A percentile compares a stretch with the other conserved stretches of the same genome.
These are phyloP conservation scores for Thysanoteuthis rhombus DNA, from an alignment of 2,888 invertebrate species.

Conservation along the genomic window DNA sequence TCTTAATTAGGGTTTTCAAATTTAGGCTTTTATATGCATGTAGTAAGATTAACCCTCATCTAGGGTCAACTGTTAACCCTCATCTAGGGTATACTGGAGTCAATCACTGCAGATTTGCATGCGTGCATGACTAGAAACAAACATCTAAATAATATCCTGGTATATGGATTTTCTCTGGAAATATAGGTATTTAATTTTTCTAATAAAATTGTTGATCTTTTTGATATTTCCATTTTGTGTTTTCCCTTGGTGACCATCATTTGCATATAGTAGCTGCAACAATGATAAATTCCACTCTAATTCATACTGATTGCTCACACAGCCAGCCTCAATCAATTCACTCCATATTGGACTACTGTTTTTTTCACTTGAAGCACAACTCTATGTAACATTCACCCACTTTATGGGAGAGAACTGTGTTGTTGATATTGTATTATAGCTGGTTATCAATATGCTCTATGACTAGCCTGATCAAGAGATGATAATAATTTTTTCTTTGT, in stretches of 20 bases:
- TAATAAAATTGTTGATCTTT: background rate
- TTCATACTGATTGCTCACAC: background rate
- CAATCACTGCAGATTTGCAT: background rate
- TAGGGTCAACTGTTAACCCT: background rate
- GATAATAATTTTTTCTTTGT: background rate
- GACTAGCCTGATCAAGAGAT: background rate
- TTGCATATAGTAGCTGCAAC: background rate
- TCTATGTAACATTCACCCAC: background rate
- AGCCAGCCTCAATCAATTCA: background rate
- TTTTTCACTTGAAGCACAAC: background rate
- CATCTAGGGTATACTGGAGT: background rate
- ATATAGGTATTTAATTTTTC: background rate
- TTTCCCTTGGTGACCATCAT: background rate
- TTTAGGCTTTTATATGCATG: background rate
- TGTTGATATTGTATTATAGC: constrained; percentile 12
- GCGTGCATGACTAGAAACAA: background rate
- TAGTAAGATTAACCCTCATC: background rate
- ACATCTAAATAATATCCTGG: background rate
- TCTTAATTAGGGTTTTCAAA: background rate
- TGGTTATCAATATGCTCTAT: background rate
- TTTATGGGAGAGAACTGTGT: constrained; percentile 12
- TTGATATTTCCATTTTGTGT: background rate
- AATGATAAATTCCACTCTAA: background rate
- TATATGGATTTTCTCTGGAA: background rate
- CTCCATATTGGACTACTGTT: background rate